Base-by-base conservation (phyloP, 2,888 invertebrate genomes). In the Hypsopygia costalis region DNA sequence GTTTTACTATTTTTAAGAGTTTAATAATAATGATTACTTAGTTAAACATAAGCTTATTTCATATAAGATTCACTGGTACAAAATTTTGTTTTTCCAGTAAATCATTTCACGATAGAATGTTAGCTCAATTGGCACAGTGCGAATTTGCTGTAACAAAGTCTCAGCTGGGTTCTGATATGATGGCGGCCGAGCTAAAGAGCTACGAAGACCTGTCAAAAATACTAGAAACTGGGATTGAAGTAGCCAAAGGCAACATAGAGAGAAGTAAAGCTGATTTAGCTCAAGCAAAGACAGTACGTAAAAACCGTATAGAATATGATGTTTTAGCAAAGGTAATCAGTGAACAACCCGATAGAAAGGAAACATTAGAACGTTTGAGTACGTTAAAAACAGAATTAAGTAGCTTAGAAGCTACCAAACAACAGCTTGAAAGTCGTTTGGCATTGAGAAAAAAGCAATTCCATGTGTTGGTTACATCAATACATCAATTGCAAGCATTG, bases 241-340 rank as follows among this genome's bases (percentile, higher is more conserved):
- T 93, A 36, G 96, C 97, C 0, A 94, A 95, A 68, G 86, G 90
- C 8, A 94, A 95, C 51, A 97, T 98, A 54, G 93, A 94, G 46
- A 92, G 92, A 43, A 95, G 95, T 43, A 97, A 98, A 81, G 81
- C 90, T 5, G 95, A 96, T 57, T 79, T 97, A 5, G 91, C 93
- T 31, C 91, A 94, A 62, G 97, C 97, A 0, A 96, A 96, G 70
- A 93, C 94, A 52, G 93, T 97, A 16, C 91, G 98, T 8, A 96
- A 96, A 69, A 97, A 98, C 72, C 91, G 96, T 61, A 94, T 95
- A 85, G 97, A 98, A 72, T 98, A 98, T 81, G 97, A 98, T 86
- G 93, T 97, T 7, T 68, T 98, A 29, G 98, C 98, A 0, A 96
- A 96, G 73, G 93, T 97, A 0, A 98, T 98, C 47, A 94, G 94